A percentile compares a stretch with the other conserved stretches of the same genome.
Conservation (phyloP, 1,140 invertebrate genomes). For the Mamestra configurata region DNA sequence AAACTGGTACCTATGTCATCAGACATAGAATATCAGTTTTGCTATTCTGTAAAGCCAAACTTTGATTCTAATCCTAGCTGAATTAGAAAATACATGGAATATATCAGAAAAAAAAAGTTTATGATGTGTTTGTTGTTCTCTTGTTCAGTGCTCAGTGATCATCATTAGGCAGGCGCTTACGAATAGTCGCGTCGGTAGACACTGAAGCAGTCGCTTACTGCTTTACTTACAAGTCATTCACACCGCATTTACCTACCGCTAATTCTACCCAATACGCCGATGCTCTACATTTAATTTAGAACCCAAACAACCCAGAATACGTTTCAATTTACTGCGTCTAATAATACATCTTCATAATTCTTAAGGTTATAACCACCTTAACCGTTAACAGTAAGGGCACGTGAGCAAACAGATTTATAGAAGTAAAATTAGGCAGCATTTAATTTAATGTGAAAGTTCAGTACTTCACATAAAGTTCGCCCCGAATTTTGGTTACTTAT, state of each 20-base stretch:
- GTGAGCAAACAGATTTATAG: constrained; percentile 1
- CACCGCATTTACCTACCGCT: background rate
- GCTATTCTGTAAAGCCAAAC: no score
- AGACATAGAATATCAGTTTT: no score
- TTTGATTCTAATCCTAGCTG: no score
- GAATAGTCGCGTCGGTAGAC: background rate
- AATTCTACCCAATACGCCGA: background rate
- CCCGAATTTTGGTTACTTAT: background rate
- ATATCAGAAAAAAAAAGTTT: no score
- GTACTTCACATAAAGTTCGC: constrained; percentile 2
- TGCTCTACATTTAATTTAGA: background rate
- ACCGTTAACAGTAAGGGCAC: background rate
- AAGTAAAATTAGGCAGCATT: background rate
- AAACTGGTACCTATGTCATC: no score
- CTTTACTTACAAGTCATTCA: no score
- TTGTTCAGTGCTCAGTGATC: background rate
- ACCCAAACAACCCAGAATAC: background rate
- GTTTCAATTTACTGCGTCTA: background rate
- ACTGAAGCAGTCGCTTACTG: no score
- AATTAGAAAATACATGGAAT: no score
- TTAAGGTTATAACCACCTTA: background rate
- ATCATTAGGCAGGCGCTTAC: background rate
- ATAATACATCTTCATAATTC: background rate
- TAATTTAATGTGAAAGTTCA: no score
- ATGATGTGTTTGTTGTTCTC: no score